Conservation (phyloP, 2,888 invertebrate genomes). For the Drosophila hamatofila region DNA sequence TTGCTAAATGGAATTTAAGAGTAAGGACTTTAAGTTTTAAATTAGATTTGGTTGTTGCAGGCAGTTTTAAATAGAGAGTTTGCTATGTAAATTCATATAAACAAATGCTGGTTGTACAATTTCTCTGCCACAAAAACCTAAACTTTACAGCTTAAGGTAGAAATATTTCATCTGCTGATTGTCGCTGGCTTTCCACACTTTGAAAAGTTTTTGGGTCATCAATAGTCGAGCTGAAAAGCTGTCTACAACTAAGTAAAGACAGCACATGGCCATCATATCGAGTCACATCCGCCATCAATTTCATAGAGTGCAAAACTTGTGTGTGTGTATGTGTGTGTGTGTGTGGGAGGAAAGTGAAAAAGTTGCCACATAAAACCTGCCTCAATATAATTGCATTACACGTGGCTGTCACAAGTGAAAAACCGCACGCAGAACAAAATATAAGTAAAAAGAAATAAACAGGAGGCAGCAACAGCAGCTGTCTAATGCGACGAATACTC, state of each 20-base stretch:
- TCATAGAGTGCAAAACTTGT: constrained; percentile 44
- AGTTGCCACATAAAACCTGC: constrained; percentile 69
- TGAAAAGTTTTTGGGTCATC: constrained; percentile 37
- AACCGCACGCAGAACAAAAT: constrained; percentile 40
- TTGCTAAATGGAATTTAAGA: constrained; percentile 25
- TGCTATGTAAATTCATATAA: not conserved
- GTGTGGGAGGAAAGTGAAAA: constrained; percentile 39
- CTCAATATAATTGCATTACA: constrained; percentile 79
- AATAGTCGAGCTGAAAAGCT: constrained; percentile 38
- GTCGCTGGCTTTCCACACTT: constrained; percentile 3
- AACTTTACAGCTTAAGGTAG: not conserved
- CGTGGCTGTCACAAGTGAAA: constrained; percentile 65
- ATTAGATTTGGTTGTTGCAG: too few species aligned
- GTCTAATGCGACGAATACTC: constrained; percentile 26
- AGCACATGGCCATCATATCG: constrained; percentile 31
- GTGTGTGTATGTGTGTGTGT: not conserved
- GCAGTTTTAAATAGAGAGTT: not conserved
- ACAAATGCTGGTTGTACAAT: not conserved
- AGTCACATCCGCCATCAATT: constrained; percentile 48
- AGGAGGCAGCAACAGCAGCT: constrained; percentile 35
- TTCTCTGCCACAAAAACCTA: not conserved
- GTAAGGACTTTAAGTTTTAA: not conserved
- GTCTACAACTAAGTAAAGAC: constrained; percentile 22
- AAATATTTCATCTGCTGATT: constrained; percentile 24
- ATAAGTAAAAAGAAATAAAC: constrained; percentile 1